These are phyloP conservation scores for Ganaspis brasiliensis DNA, from an alignment of 2,888 invertebrate genomes.

Conservation along the genomic window DNA sequence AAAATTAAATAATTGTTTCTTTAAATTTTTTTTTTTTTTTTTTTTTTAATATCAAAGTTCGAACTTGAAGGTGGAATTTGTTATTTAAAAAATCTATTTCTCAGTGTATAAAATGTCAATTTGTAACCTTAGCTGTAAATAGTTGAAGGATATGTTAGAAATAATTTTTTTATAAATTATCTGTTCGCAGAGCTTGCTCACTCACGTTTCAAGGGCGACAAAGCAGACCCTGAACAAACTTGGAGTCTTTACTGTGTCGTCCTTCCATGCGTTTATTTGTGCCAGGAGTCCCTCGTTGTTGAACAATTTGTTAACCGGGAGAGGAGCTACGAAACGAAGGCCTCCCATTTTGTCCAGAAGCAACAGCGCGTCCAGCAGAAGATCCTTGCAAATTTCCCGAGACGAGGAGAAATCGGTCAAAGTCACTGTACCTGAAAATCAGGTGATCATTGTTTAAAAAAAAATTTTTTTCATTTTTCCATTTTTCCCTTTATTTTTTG, in stretches of 20 bases:
- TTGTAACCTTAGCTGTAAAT: conserved; percentile 10
- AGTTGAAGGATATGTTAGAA: conserved; percentile 21
- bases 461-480: neutral
- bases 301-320: conserved; percentile 94
- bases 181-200: conserved; percentile 92
- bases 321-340: conserved; percentile 94
- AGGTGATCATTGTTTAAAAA: conserved; percentile 76
- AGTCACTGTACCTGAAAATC: conserved; percentile 93
- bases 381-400: conserved; percentile 94
- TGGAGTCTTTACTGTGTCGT: conserved; percentile 98
- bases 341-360: conserved; percentile 95
- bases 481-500: neutral
- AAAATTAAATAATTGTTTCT: too few species aligned
- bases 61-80: too few species aligned
- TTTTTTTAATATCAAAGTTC: too few species aligned
- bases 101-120: neutral
- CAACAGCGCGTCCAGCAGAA: conserved; percentile 92
- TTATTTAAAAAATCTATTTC: too few species aligned
- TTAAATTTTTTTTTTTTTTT: too few species aligned
- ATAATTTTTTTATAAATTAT: neutral
- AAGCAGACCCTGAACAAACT: conserved; percentile 97
- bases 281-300: conserved; percentile 96
- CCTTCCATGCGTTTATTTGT: conserved; percentile 98
- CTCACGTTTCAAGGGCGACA: conserved; percentile 96
- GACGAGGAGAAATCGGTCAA: conserved; percentile 95